Evolutionary conservation across 2,797 vertebrate species (phyloP).

Genomic region (Coregonus ussuriensis): DNA sequence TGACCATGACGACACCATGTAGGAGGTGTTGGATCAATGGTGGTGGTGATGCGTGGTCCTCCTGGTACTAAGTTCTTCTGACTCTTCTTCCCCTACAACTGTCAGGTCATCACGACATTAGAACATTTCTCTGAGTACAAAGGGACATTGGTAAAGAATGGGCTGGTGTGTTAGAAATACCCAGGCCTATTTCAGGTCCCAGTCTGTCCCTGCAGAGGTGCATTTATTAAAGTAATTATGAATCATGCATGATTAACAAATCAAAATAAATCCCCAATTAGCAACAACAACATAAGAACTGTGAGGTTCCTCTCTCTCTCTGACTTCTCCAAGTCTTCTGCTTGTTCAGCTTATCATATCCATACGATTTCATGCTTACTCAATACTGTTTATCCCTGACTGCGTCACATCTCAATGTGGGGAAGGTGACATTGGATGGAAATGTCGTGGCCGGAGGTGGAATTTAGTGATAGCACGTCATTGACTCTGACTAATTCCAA

Average conservation of each 20-base stretch:
- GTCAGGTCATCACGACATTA: constrained; percentile 24
- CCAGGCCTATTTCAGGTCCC: not conserved
- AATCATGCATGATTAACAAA: not conserved
- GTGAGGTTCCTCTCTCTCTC: not conserved
- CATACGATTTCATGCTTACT: not conserved
- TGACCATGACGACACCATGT: constrained; percentile 15
- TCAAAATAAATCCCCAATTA: not conserved
- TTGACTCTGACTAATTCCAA: not conserved
- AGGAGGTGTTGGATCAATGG: constrained; percentile 36
- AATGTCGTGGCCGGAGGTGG: not conserved
- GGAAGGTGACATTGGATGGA: not conserved
- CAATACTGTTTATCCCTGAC: not conserved
- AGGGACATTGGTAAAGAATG: not conserved
- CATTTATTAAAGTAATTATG: not conserved
- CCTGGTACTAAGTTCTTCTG: constrained; percentile 27
- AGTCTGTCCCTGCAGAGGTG: not conserved
- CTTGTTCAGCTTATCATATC: not conserved
- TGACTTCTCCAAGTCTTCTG: not conserved
- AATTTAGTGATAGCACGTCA: not conserved
- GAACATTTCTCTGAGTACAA: not conserved
- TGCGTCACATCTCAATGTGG: not conserved
- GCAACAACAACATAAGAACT: not conserved
- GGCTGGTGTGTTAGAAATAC: not conserved
- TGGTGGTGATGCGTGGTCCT: constrained; percentile 25
- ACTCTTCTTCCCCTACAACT: constrained; percentile 18